A percentile compares a stretch with the other conserved stretches of the same genome.
phyloP scores from a whole-genome alignment of 2,888 invertebrate genomes.

The Chrysomela aeneicollis region DNA sequence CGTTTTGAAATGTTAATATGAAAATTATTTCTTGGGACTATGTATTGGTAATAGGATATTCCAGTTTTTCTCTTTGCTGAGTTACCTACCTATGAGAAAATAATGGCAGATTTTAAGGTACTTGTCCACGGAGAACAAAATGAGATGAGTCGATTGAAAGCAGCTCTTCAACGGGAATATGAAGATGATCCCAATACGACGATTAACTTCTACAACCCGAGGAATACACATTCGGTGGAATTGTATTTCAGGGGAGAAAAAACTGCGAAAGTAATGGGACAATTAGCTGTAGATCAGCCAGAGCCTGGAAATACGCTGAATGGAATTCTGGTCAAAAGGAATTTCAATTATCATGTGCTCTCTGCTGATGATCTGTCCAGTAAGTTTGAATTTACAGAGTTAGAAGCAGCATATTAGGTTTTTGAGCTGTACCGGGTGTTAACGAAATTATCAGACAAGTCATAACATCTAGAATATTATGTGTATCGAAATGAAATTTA shows the following conservation, averaged over 20 bases:
- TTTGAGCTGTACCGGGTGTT: background rate
- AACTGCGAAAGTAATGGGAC: slow-evolving; percentile 97
- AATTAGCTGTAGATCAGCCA: slow-evolving; percentile 84
- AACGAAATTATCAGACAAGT: too few relatives aligned
- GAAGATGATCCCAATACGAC: slow-evolving; percentile 82
- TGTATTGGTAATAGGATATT: too few relatives aligned
- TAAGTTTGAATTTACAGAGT: slow-evolving; percentile 59
- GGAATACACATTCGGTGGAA: slow-evolving; percentile 90
- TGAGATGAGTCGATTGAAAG: slow-evolving; percentile 96
- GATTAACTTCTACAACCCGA: slow-evolving; percentile 93
- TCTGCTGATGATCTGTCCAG: slow-evolving; percentile 90
- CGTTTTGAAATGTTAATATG: too few relatives aligned
- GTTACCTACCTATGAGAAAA: background rate
- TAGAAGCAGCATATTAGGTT: too few relatives aligned
- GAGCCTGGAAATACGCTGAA: slow-evolving; percentile 81
- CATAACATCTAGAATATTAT: too few relatives aligned
- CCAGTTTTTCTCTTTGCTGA: too few relatives aligned
- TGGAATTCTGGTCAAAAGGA: slow-evolving; percentile 94
- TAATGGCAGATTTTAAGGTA: slow-evolving; percentile 64
- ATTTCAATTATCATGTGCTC: slow-evolving; percentile 97
- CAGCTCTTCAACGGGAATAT: slow-evolving; percentile 92
- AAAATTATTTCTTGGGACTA: too few relatives aligned
- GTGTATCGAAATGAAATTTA: too few relatives aligned
- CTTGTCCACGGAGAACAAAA: slow-evolving; percentile 98
- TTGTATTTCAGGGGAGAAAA: slow-evolving; percentile 97